A percentile compares a stretch with the other conserved stretches of the same genome.
phyloP scores from a whole-genome alignment of 2,113 vertebrate species.

The human (Homo sapiens) region DNA sequence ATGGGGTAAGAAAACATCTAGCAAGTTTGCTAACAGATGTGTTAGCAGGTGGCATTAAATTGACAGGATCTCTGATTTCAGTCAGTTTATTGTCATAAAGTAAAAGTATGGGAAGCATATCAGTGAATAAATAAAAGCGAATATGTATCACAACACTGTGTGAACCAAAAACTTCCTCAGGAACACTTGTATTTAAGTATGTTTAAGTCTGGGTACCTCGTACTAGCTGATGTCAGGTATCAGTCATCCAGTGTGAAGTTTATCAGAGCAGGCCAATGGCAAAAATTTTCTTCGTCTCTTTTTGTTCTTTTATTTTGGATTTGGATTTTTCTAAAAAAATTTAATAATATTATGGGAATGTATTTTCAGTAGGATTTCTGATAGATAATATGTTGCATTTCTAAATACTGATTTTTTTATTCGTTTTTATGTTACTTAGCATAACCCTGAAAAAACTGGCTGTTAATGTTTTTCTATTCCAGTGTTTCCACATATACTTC shows the following conservation, averaged over 20 bases:
- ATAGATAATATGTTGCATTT: neutral
- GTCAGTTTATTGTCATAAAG: neutral
- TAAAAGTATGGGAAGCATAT: neutral
- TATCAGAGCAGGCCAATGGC: neutral
- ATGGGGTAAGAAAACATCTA: neutral
- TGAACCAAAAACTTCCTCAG: neutral
- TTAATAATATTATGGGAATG: neutral
- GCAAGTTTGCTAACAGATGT: neutral
- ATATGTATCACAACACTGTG: neutral
- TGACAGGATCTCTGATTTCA: neutral
- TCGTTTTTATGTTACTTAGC: constrained; percentile 41
- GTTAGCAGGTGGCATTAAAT: neutral
- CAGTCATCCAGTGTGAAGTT: neutral
- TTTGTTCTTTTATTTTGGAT: neutral
- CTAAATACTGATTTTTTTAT: neutral
- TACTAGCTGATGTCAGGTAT: neutral
- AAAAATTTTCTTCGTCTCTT: neutral
- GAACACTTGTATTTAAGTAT: neutral
- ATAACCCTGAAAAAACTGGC: constrained; percentile 44
- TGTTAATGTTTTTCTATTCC: constrained; percentile 50
- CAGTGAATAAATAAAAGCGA: neutral
- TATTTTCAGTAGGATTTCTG: constrained; percentile 23
- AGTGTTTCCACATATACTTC: constrained; percentile 58
- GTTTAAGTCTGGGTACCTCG: neutral
- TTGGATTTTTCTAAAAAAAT: neutral